Base-by-base conservation (phyloP, 2,888 invertebrate species). In the Axea sp. region DNA sequence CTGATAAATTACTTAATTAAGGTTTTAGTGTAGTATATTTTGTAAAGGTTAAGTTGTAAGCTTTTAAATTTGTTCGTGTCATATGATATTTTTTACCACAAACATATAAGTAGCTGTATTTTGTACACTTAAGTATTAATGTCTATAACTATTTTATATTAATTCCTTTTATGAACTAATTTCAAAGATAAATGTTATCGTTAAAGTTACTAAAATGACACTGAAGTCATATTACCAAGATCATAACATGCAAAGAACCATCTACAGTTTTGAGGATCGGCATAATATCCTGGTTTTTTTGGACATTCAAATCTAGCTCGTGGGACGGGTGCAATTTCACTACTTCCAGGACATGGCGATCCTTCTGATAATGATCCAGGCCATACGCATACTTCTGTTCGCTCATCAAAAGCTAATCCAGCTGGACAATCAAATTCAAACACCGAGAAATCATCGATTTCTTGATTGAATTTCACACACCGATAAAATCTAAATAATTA, bases 201-300 rank as follows among this genome's bases (percentile, higher is more conserved):
- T n/a, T n/a, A n/a, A n/a, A n/a, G n/a, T n/a, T n/a, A n/a, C n/a
- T n/a, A n/a, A n/a, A n/a, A n/a, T n/a, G n/a, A n/a, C n/a, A n/a
- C n/a, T n/a, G n/a, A n/a, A n/a, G n/a, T n/a, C n/a, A n/a, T n/a
- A n/a, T n/a, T 90, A 79, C 93, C 92, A 82, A 93, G 92, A 85
- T 94, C 93, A 62, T 93, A 88, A 82, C 95, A 95, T 14, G 94
- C 94, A 87, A 94, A 94, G 90, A 95, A 95, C 93, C 94, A 94
- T 62, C 94, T 91, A 77, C 94, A 94, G 87, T 95, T 94, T 84
- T 93, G 93, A 0, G 94, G 94, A 85, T 95, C 94, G 0, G 92
- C 93, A 82, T 93, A 94, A 84, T 93, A 95, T 67, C 94, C 94
- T 87, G 91, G 90, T 77, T 91, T 90, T 39, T 89, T 88, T 0